A percentile compares a stretch with the other conserved stretches of the same genome.
Evolutionary conservation across 2,113 vertebrate genomes (phyloP).

Genomic region (Triplophysa dalaica): DNA sequence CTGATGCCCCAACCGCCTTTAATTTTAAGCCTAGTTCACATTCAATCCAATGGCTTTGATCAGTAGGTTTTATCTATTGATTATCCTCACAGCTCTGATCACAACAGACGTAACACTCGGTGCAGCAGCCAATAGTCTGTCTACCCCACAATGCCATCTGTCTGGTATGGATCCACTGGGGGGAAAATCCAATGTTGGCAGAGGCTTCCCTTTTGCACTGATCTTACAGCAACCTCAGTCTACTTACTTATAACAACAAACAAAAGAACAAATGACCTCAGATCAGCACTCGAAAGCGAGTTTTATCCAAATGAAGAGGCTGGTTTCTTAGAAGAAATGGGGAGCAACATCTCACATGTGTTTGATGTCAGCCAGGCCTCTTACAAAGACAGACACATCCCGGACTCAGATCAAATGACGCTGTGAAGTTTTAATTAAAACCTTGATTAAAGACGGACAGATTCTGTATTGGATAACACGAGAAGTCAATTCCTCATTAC

Average conservation of each 20-base stretch:
- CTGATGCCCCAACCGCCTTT: no score
- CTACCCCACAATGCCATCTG: conserved; percentile 72
- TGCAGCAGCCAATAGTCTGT: conserved; percentile 52
- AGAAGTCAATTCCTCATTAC: conserved; percentile 70
- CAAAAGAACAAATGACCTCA: background rate
- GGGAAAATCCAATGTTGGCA: conserved; percentile 23
- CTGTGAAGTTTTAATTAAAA: conserved; percentile 81
- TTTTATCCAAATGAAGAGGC: conserved; percentile 12
- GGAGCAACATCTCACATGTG: conserved; percentile 43
- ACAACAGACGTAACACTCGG: conserved; percentile 64
- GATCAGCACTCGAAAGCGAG: conserved; percentile 21
- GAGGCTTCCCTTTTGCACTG: conserved; percentile 15
- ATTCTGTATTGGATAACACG: conserved; percentile 61
- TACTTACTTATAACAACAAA: background rate
- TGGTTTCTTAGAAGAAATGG: background rate
- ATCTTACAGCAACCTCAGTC: conserved; percentile 11
- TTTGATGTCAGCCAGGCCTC: conserved; percentile 74
- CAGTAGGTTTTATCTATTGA: conserved; percentile 69
- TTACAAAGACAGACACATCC: conserved; percentile 54
- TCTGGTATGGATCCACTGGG: conserved; percentile 70
- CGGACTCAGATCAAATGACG: conserved; percentile 67
- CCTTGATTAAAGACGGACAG: conserved; percentile 74
- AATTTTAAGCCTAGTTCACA: background rate
- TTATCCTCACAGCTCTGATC: conserved; percentile 66
- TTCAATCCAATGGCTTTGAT: conserved; percentile 63